Percentiles rank a stretch among this genome's conserved stretches.
phyloP scores from a whole-genome alignment of 1,140 invertebrate genomes.

The Anastrepha ludens region DNA sequence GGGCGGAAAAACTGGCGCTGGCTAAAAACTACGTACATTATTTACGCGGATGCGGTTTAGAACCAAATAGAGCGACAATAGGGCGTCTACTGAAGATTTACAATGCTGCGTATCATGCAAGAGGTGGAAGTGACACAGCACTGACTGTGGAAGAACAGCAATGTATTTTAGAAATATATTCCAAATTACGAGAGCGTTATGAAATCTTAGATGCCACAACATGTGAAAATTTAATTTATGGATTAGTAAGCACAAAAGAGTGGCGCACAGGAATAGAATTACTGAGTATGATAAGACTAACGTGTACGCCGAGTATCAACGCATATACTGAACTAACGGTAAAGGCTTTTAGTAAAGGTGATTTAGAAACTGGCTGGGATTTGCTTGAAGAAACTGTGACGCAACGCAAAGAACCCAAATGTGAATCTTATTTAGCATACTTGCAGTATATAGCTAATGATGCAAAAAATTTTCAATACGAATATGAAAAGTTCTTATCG shows the following conservation, averaged over 20 bases:
- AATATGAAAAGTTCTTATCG: constrained; percentile 60
- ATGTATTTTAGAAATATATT: constrained; percentile 77
- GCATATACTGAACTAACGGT: constrained; percentile 63
- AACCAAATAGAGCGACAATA: constrained; percentile 76
- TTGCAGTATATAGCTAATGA: constrained; percentile 56
- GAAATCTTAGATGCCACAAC: constrained; percentile 77
- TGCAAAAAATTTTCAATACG: neutral
- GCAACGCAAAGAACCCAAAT: constrained; percentile 64
- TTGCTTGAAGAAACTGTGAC: constrained; percentile 66
- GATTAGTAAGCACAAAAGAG: constrained; percentile 78
- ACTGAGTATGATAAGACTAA: constrained; percentile 77
- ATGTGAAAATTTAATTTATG: constrained; percentile 77
- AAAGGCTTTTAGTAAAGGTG: constrained; percentile 62
- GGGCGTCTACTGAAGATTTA: constrained; percentile 77
- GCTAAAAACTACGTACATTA: constrained; percentile 78
- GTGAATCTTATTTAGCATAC: constrained; percentile 65
- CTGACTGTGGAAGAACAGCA: constrained; percentile 75
- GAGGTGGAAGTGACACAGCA: constrained; percentile 63
- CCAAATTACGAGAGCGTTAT: constrained; percentile 76
- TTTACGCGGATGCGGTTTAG: constrained; percentile 74
- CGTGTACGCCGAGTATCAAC: constrained; percentile 62
- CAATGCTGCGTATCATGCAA: constrained; percentile 68
- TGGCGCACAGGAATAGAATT: constrained; percentile 80
- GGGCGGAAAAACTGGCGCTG: constrained; percentile 72
- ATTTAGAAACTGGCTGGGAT: constrained; percentile 63